Evolutionary conservation across 2,797 vertebrate genomes (phyloP).

Genomic region (Hyperoplus lanceolatus): DNA sequence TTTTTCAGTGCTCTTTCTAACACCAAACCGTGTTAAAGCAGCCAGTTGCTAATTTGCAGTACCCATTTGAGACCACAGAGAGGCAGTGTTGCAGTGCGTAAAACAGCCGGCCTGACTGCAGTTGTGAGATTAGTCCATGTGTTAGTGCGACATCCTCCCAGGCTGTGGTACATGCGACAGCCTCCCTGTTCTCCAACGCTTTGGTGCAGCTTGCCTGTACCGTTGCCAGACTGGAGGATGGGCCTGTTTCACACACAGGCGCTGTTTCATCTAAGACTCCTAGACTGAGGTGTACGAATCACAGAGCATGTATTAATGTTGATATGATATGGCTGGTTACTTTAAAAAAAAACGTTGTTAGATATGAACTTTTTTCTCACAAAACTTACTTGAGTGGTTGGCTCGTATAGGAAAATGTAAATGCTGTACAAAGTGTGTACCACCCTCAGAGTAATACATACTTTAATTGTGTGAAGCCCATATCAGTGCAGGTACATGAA

Average conservation of each 20-base stretch:
- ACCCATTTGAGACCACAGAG: conserved; percentile 27
- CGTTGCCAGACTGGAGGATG: conserved; percentile 21
- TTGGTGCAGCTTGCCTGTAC: conserved; percentile 53
- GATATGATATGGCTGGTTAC: neutral
- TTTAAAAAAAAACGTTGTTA: no score
- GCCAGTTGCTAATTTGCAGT: conserved; percentile 5
- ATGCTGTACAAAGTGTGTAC: neutral
- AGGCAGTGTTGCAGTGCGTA: conserved; percentile 35
- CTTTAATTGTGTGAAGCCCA: conserved; percentile 14
- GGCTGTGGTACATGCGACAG: conserved; percentile 61
- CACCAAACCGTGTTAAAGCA: neutral
- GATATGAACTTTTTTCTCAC: neutral
- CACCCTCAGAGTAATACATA: neutral
- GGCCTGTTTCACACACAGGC: neutral
- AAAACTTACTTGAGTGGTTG: neutral
- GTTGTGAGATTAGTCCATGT: conserved; percentile 57
- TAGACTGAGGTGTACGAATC: neutral
- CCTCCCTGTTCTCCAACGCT: conserved; percentile 43
- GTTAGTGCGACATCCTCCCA: conserved; percentile 72
- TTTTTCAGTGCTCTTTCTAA: neutral
- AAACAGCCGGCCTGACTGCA: conserved; percentile 50
- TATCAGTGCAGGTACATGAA: conserved; percentile 38
- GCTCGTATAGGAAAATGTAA: neutral
- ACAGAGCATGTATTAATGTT: neutral
- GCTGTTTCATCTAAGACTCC: neutral